Percentiles rank a stretch among this genome's conserved stretches.
Conservation (phyloP, 1,140 invertebrate species). For the Periplaneta americana region DNA sequence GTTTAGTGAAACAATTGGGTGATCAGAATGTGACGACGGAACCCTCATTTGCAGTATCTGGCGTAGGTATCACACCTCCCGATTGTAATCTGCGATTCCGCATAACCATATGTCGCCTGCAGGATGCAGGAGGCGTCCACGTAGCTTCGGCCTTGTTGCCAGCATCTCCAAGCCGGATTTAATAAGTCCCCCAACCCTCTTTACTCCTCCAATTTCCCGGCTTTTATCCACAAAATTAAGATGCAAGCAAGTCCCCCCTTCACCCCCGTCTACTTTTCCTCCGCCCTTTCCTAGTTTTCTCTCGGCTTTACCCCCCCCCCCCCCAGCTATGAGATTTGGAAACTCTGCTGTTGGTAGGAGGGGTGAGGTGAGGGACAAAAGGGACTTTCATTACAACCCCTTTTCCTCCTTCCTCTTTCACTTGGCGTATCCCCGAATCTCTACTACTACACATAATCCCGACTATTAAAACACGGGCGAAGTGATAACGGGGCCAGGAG, state of each 20-base stretch:
- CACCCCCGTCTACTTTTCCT: neutral
- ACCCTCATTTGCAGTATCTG: neutral
- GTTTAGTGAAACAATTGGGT: too few species aligned
- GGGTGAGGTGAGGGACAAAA: neutral
- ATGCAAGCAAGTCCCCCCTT: slow-evolving; percentile 10
- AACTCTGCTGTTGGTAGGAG: neutral
- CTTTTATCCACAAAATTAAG: slow-evolving; percentile 16
- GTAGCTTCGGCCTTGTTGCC: neutral
- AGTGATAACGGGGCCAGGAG: slow-evolving; percentile 11
- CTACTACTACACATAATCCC: slow-evolving; percentile 12
- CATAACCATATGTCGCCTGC: neutral
- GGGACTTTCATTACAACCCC: slow-evolving; percentile 7
- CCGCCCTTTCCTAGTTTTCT: slow-evolving; percentile 3
- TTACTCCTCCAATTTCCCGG: slow-evolving; percentile 7
- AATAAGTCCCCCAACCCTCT: neutral
- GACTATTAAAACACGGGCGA: slow-evolving; percentile 14
- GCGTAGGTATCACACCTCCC: neutral
- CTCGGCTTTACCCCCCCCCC: slow-evolving; percentile 1
- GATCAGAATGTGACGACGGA: too few species aligned
- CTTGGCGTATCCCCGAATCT: neutral
- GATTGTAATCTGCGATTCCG: neutral
- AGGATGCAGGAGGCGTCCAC: neutral
- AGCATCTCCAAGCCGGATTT: neutral
- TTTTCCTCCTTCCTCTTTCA: neutral
- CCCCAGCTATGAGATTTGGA: slow-evolving; percentile 12